Evolutionary conservation across 2,888 invertebrate species (phyloP).

Genomic region (Drosophila lacicola): DNA sequence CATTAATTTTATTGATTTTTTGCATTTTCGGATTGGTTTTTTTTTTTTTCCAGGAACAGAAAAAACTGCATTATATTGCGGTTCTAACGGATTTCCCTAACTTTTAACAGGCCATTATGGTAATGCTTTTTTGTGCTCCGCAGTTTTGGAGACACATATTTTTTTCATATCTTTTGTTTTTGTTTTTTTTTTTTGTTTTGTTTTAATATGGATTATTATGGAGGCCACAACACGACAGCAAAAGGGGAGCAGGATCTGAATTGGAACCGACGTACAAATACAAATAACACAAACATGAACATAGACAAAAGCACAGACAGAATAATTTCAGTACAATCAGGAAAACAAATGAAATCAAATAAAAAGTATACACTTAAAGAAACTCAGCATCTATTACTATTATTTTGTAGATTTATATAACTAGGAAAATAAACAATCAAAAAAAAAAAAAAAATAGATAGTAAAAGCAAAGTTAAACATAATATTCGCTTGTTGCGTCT

Average conservation of each 20-base stretch:
- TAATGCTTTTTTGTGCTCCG: constrained; percentile 63
- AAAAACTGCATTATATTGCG: constrained; percentile 40
- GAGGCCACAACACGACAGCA: constrained; percentile 31
- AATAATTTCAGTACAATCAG: neutral
- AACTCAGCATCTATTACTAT: neutral
- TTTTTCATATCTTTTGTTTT: constrained; percentile 31
- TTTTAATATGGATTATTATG: constrained; percentile 23
- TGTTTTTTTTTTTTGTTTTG: constrained; percentile 16
- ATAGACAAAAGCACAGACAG: neutral
- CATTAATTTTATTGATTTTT: constrained; percentile 14
- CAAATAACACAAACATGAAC: constrained; percentile 5
- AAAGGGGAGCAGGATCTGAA: neutral
- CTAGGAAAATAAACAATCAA: too few species aligned
- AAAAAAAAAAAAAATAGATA: neutral
- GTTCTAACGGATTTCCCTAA: constrained; percentile 50
- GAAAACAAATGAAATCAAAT: neutral
- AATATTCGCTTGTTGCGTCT: constrained; percentile 44
- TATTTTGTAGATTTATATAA: too few species aligned
- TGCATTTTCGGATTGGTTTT: constrained; percentile 20
- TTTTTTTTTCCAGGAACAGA: constrained; percentile 28
- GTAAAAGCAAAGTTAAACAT: constrained; percentile 8
- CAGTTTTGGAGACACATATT: constrained; percentile 37
- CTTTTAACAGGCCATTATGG: constrained; percentile 68
- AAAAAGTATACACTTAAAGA: neutral
- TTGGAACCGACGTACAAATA: neutral